Base-by-base conservation (phyloP, 2,797 vertebrate genomes). In the Lerista edwardsae region DNA sequence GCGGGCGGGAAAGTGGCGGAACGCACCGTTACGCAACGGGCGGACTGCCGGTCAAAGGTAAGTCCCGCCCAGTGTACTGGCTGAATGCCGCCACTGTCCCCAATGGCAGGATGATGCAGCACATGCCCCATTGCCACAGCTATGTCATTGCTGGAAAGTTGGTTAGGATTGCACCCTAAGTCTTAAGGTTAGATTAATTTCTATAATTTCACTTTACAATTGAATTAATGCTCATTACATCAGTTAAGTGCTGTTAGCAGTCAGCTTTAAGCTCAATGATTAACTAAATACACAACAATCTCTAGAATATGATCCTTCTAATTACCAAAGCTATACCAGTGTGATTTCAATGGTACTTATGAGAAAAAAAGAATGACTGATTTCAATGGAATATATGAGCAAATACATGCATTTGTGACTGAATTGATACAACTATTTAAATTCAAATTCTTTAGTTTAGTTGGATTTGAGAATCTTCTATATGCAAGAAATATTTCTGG, bases 361-460 rank as follows among this genome's bases (percentile, higher is more conserved):
- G 25, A 78, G 3, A 39, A 55, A 39, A 61, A 61, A 12, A 8
- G 57, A 61, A 77, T 62, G 75, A 41, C 27, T 12, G 31, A 62
- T 72, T 11, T 31, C 47, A 68, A 64, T 11, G 34, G 51, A 76
- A 59, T 69, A 39, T 41, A 39, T 47, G 21, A 29, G 3, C n/a
- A 71, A 44, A 41, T 6, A 36, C 15, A 15, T 62, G 25, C 75
- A 62, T 84, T 79, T 51, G 21, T 72, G 67, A 72, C 25, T 64
- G 23, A 64, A 7, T 25, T 47, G 15, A 5, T 6, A 61, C 5
- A 78, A 6, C 25, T 71, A 72, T 47, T 51, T 84, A 71, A 44
- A 51, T 62, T 79, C 34, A 73, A 74, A 79, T 73, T 19, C 36
- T 68, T 69, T 14, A 59, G 6, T 83, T 82, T 79, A 55, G 41